These are phyloP conservation scores for Apodemus speciosus DNA, from an alignment of 2,113 vertebrate species.

Conservation along the genomic window DNA sequence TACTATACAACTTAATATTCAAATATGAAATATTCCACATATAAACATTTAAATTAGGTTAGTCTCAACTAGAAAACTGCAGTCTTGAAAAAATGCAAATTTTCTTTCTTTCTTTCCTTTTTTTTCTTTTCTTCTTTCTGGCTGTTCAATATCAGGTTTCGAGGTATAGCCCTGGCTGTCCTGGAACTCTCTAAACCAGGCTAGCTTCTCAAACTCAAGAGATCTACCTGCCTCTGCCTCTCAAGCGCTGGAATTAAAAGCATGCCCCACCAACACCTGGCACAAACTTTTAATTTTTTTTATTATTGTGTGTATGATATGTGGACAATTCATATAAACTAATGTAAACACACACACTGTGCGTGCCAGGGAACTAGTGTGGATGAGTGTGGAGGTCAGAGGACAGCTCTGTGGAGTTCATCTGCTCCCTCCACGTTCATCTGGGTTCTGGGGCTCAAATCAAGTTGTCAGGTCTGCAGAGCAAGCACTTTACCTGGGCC, in stretches of 20 bases:
- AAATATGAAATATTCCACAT: conserved; percentile 44
- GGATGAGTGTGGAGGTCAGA: neutral
- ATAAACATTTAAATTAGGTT: conserved; percentile 47
- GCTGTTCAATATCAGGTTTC: neutral
- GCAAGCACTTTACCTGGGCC: neutral
- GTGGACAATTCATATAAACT: too few species aligned
- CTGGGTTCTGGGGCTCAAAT: neutral
- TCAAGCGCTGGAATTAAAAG: neutral
- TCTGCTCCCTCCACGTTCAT: neutral
- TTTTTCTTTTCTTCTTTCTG: neutral
- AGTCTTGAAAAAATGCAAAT: conserved; percentile 4
- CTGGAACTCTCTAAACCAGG: neutral
- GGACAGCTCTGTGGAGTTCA: neutral
- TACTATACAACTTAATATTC: conserved; percentile 20
- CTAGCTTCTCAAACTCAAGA: neutral
- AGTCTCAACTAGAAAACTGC: conserved; percentile 43
- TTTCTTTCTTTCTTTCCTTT: neutral
- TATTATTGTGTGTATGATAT: neutral
- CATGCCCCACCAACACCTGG: too few species aligned
- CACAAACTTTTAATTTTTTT: neutral
- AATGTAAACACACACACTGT: neutral
- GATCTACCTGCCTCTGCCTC: neutral
- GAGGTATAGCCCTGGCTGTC: neutral
- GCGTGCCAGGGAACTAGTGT: neutral
- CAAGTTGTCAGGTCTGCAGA: neutral